A percentile compares a stretch with the other conserved stretches of the same genome.
Conservation (phyloP, 2,797 vertebrate species). For the Tokudaia tokunoshimensis region DNA sequence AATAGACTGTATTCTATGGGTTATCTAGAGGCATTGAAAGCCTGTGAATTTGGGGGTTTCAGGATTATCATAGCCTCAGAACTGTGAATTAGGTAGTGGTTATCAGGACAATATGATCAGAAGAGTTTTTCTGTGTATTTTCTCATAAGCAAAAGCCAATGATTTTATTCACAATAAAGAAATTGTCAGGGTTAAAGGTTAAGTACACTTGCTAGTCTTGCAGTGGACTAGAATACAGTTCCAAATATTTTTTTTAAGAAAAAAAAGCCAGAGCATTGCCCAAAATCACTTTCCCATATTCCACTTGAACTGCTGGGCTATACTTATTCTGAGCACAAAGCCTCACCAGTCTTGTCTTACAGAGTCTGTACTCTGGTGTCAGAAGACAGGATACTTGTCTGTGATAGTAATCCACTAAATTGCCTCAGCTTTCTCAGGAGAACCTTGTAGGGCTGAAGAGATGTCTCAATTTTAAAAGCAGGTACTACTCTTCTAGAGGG, state of each 20-base stretch:
- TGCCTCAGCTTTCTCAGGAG: background rate
- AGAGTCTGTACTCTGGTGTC: background rate
- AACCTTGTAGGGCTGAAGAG: background rate
- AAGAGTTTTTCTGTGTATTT: background rate
- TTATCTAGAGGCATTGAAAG: conserved; percentile 1
- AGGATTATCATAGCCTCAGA: conserved; percentile 31
- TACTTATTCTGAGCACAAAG: conserved; percentile 27
- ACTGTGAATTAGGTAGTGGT: conserved; percentile 36
- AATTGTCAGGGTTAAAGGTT: background rate
- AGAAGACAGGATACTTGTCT: background rate
- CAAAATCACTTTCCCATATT: background rate
- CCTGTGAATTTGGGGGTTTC: background rate
- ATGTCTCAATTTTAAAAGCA: background rate
- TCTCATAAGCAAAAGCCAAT: conserved; percentile 28
- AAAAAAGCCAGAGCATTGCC: background rate
- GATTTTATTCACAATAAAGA: conserved; percentile 58
- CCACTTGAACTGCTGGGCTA: background rate
- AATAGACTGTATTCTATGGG: background rate
- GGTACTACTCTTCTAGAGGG: background rate
- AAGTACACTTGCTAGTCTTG: background rate
- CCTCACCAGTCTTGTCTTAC: background rate
- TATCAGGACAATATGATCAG: background rate
- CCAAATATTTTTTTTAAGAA: background rate
- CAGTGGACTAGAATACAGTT: background rate
- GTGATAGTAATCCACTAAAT: background rate